Conservation (phyloP, 2,113 vertebrate species). For the Camarhynchus parvulus region DNA sequence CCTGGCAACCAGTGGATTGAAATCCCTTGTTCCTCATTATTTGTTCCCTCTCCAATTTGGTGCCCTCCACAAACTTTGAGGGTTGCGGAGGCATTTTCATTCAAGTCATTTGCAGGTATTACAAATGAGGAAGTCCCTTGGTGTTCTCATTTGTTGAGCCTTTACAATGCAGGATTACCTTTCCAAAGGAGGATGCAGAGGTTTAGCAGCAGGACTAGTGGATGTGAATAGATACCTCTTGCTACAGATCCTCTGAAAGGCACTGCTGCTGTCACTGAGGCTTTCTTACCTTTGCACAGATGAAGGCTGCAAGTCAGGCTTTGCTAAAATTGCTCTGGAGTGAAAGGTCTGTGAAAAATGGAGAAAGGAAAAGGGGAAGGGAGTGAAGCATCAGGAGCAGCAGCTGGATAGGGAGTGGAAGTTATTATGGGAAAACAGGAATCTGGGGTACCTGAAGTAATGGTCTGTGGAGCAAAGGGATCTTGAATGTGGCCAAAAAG, state of each 20-base stretch:
- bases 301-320: neutral
- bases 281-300: neutral
- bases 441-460: neutral
- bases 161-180: constrained; percentile 30
- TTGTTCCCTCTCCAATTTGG: constrained; percentile 62
- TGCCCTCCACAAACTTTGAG: constrained; percentile 16
- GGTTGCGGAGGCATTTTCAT: constrained; percentile 44
- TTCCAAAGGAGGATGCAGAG: neutral
- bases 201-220: neutral
- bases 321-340: neutral
- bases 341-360: neutral
- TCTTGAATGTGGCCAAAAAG: neutral
- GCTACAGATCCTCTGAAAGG: neutral
- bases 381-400: neutral
- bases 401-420: neutral
- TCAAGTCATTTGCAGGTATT: constrained; percentile 54
- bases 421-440: neutral
- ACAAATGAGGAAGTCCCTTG: constrained; percentile 53
- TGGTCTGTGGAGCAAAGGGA: neutral
- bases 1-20: constrained; percentile 48
- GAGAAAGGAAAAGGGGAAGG: neutral
- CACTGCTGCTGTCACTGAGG: neutral
- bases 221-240: constrained; percentile 8
- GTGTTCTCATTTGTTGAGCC: constrained; percentile 51
- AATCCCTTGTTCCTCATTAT: constrained; percentile 73